Conservation (phyloP, 2,888 invertebrate genomes). For the Leptodirus hochenwartii region DNA sequence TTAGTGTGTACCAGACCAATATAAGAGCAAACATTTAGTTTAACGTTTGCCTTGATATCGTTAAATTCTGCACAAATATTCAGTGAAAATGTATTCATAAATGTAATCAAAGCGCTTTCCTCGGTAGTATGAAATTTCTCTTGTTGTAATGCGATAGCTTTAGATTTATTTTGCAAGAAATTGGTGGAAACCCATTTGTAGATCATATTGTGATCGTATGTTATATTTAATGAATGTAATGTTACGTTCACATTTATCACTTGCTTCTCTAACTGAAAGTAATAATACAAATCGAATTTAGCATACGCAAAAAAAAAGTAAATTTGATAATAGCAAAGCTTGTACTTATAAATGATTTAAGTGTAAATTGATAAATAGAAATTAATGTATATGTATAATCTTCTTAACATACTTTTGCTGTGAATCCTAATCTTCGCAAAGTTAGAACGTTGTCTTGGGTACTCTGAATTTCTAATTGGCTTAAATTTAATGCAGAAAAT, state of each 20-base stretch:
- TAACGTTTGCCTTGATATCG: too few relatives aligned
- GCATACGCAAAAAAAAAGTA: too few relatives aligned
- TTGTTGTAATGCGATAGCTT: too few relatives aligned
- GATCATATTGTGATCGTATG: conserved; percentile 46
- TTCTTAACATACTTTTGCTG: conserved; percentile 38
- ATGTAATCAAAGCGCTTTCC: too few relatives aligned
- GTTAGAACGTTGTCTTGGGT: conserved; percentile 36
- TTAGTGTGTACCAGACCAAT: too few relatives aligned
- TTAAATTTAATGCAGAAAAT: conserved; percentile 42
- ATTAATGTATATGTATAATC: background rate
- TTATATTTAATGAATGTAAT: conserved; percentile 48
- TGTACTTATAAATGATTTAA: too few relatives aligned
- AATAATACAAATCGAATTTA: too few relatives aligned
- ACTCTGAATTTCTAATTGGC: conserved; percentile 41
- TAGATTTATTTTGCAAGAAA: conserved; percentile 27
- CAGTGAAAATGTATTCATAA: too few relatives aligned
- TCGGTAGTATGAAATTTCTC: too few relatives aligned
- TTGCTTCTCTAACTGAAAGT: conserved; percentile 37
- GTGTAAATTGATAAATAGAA: conserved; percentile 3
- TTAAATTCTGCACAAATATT: too few relatives aligned
- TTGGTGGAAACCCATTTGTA: conserved; percentile 36
- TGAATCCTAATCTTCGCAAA: conserved; percentile 37
- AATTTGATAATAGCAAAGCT: too few relatives aligned
- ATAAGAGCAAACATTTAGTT: too few relatives aligned
- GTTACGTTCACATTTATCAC: conserved; percentile 46